Base-by-base conservation (phyloP, 2,888 invertebrate genomes). In the Drosophila rellima region DNA sequence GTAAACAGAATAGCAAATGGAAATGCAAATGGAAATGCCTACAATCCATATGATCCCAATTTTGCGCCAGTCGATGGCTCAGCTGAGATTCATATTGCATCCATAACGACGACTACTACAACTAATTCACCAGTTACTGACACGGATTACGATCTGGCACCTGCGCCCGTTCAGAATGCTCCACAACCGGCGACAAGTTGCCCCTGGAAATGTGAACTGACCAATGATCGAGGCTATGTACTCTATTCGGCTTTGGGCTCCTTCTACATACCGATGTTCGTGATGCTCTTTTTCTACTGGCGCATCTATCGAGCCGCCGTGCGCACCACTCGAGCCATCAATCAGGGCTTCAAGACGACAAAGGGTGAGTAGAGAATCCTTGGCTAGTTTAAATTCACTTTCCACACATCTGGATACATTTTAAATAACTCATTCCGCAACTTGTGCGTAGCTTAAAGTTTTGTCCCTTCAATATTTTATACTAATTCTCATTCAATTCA, bases 201-300 rank as follows among this genome's bases (percentile, higher is more conserved):
- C 90, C 96, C 95, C 10, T 96, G 96, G 96, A 96, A 96, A 79
- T 98, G 98, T 91, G 97, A 97, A 92, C 94, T 98, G 76, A 98
- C 97, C 90, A 97, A 97, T 93, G 98, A 98, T 92, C 96, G 96
- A 48, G 98, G 98, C 57, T 99, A 99, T 94, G 98, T 99, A 61
- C 96, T 99, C 60, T 98, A 98, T 93, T 98, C 98, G 3, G 98
- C 99, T 0, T 94, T 99, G 23, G 99, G 99, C n/a, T 98, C 98
- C 74, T 99, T 99, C 95, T 99, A 97, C 93, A 96, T 98, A 89
- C 99, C 99, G 40, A 98, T 98, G 98, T 95, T 98, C 88, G 97
- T 99, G 80, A 99, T 99, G 97, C 94, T 98, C 88, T 98, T 98
- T 94, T 98, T 99, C 94, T 99, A 99, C 93, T 98, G 98, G 96